Base-by-base conservation (phyloP, 2,888 invertebrate genomes). In the Oxytorus armatus region DNA sequence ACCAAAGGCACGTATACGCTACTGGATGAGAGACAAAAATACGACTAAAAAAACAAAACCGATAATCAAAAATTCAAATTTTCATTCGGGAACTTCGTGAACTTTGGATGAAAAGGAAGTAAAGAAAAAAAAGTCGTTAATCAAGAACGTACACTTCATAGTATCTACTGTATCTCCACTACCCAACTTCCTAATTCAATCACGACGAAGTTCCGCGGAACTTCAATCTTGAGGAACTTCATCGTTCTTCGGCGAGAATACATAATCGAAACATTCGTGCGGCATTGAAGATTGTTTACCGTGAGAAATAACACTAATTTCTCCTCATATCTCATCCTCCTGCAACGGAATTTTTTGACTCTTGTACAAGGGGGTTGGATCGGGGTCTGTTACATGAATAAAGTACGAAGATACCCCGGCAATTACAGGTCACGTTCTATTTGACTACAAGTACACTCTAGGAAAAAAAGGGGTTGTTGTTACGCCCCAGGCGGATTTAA, bases 401-500 rank as follows among this genome's bases (percentile, higher is more conserved):
- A 66, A 29, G 61, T 14, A 39, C 39, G n/a, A 16, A 29, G 61
- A 65, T 63, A 39, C 61, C 61, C 51, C 65, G 42, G 23, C 68
- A 36, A 68, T n/a, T 59, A 66, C 61, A 68, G 49, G 61, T 59
- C 66, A 23, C n/a, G 18, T 57, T 73, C 66, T 61, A 73, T 66
- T n/a, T 66, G 66, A 59, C 77, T 77, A n/a, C n/a, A n/a, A 66
- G 29, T 47, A 29, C 47, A 36, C 10, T 25, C 57, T 29, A 69
- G 65, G 49, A 33, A 65, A 11, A 8, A 61, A 61, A 57, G 39
- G 66, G 21, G 36, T 25, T 36, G 73, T 68, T 68, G 66, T 68
- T 78, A 73, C 68, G 68, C 61, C 73, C n/a, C 53, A 21, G 68
- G 23, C 16, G 47, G 53, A 78, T 78, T 78, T 61, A 78, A 73